Evolutionary conservation across 2,888 invertebrate genomes (phyloP).

Genomic region (Petrolisthes manimaculis): DNA sequence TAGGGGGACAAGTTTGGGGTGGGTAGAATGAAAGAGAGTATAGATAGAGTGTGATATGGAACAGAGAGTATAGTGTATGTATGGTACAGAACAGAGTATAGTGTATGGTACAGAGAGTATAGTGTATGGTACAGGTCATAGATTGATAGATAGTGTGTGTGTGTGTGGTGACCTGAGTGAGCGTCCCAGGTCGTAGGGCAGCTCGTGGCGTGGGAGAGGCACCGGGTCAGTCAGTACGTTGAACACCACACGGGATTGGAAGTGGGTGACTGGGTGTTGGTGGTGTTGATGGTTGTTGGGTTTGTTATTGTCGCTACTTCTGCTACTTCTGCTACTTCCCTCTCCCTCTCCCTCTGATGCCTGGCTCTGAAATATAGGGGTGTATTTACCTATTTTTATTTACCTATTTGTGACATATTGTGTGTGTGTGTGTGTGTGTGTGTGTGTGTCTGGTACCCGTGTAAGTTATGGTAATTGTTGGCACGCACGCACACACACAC

Average conservation of each 20-base stretch:
- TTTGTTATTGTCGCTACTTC: background rate
- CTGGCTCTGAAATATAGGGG: background rate
- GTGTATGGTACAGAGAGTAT: background rate
- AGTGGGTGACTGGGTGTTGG: slow-evolving; percentile 80
- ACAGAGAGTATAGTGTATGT: no score
- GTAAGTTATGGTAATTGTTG: background rate
- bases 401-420: no score
- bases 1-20: no score
- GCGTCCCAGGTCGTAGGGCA: slow-evolving; percentile 79
- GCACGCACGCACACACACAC: slow-evolving; percentile 6
- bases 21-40: no score
- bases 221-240: slow-evolving; percentile 83
- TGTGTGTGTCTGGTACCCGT: no score
- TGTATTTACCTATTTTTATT: no score
- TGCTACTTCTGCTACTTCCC: background rate
- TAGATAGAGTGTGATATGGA: background rate
- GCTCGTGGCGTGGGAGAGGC: slow-evolving; percentile 76
- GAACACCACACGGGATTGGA: slow-evolving; percentile 80
- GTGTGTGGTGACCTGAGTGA: slow-evolving; percentile 76
- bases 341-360: background rate
- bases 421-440: no score
- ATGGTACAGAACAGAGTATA: no score
- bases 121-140: background rate
- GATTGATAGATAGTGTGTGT: background rate
- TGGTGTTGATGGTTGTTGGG: background rate